Conservation (phyloP, 2,113 vertebrate species). For the Psophia crepitans region DNA sequence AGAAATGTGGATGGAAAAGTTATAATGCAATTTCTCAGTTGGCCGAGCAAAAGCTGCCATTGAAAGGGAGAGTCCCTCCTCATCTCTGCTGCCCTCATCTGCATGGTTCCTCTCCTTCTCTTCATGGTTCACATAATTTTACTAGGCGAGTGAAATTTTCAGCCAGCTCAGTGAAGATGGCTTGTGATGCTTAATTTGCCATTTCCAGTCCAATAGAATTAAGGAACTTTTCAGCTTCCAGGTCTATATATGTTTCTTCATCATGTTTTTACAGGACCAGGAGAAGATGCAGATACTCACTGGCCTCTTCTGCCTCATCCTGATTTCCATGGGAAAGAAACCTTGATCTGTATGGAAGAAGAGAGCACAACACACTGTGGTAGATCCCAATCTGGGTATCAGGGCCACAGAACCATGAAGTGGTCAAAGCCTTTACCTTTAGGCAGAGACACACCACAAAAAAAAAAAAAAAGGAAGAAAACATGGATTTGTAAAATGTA, state of each 20-base stretch:
- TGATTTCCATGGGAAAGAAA: neutral
- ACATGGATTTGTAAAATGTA: neutral
- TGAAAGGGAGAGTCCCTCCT: neutral
- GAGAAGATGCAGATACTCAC: neutral
- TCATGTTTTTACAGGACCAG: neutral
- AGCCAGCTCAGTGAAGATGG: neutral
- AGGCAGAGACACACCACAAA: neutral
- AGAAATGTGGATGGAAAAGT: neutral
- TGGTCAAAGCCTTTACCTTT: neutral
- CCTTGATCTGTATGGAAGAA: neutral
- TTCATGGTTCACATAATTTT: neutral
- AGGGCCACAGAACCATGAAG: neutral
- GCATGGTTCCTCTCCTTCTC: neutral
- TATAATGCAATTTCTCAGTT: neutral
- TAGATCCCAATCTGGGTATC: neutral
- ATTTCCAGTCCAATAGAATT: neutral
- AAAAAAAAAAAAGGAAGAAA: neutral
- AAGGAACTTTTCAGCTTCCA: neutral
- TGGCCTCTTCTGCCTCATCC: neutral
- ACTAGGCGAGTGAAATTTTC: neutral
- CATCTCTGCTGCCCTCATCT: neutral
- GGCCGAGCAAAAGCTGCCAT: neutral
- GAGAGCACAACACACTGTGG: accelerated
- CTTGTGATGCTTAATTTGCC: neutral
- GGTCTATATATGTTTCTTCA: neutral